These are phyloP conservation scores for Liodrosophila aerea DNA, from an alignment of 2,888 invertebrate genomes.

Conservation along the genomic window DNA sequence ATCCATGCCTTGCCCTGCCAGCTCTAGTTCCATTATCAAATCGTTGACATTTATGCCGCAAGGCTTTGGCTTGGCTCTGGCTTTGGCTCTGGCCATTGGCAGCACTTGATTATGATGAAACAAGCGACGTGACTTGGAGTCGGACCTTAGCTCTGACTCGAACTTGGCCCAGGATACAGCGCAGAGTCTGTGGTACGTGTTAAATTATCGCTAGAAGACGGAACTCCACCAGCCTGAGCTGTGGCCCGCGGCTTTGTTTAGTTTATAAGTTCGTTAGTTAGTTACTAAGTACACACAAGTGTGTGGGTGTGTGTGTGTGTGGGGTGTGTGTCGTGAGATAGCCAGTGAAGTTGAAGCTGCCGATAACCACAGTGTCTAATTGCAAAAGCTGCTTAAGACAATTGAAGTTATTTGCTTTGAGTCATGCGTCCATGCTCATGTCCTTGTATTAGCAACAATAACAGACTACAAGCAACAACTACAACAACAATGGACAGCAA, in stretches of 20 bases:
- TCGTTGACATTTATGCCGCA: constrained; percentile 74
- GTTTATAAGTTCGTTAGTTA: constrained; percentile 68
- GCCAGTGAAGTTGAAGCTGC: constrained; percentile 45
- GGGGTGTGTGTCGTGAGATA: no score
- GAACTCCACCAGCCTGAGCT: constrained; percentile 29
- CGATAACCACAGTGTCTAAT: constrained; percentile 60
- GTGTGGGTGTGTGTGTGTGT: constrained; percentile 12
- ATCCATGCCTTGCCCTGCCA: no score
- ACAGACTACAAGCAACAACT: constrained; percentile 15
- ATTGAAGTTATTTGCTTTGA: constrained; percentile 60
- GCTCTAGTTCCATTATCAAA: constrained; percentile 65
- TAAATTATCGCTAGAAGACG: constrained; percentile 58
- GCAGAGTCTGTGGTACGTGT: constrained; percentile 52
- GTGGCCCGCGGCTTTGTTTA: constrained; percentile 66
- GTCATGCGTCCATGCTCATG: constrained; percentile 21
- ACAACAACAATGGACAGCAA: no score
- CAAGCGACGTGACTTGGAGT: constrained; percentile 59
- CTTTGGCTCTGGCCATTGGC: constrained; percentile 54
- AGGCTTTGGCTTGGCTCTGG: no score
- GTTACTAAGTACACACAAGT: constrained; percentile 8
- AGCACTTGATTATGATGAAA: constrained; percentile 69
- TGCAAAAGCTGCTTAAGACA: constrained; percentile 68
- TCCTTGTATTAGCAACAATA: neutral
- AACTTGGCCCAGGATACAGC: constrained; percentile 1
- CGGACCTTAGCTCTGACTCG: neutral